These are phyloP conservation scores for Nomada fucata DNA, from an alignment of 2,888 invertebrate species.

Conservation along the genomic window DNA sequence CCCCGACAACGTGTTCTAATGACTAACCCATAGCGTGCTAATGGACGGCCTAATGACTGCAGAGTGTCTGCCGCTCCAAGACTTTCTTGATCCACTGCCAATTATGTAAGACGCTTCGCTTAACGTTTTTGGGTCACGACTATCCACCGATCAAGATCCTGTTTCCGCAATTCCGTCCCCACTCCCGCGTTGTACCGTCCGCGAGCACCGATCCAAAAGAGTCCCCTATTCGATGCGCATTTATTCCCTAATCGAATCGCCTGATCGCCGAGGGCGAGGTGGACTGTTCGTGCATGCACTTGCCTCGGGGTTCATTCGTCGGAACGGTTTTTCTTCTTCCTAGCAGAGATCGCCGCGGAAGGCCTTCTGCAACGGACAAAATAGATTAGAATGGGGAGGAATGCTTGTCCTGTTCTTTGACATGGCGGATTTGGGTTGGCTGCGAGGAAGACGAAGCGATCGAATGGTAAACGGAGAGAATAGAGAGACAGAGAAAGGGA, in stretches of 20 bases:
- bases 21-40: slow-evolving; percentile 43
- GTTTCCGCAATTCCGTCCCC: not conserved
- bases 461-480: slow-evolving; percentile 39
- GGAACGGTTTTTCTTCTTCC: not conserved
- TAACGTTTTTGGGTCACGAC: slow-evolving; percentile 50
- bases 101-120: slow-evolving; percentile 51
- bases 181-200: slow-evolving; percentile 10
- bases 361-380: slow-evolving; percentile 75
- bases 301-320: slow-evolving; percentile 1
- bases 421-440: slow-evolving; percentile 39
- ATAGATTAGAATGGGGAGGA: slow-evolving; percentile 74
- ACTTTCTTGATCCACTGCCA: slow-evolving; percentile 57
- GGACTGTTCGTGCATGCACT: not conserved
- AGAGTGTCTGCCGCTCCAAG: slow-evolving; percentile 34
- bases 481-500: slow-evolving; percentile 29
- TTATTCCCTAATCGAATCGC: slow-evolving; percentile 19
- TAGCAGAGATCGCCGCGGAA: no score
- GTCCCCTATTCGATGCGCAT: slow-evolving; percentile 23
- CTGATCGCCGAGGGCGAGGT: slow-evolving; percentile 14
- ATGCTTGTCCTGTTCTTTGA: slow-evolving; percentile 55
- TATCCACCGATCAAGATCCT: slow-evolving; percentile 39
- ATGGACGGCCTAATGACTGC: slow-evolving; percentile 57
- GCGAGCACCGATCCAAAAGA: not conserved
- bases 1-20: slow-evolving; percentile 39
- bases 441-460: slow-evolving; percentile 13